Evolutionary conservation across 1,140 invertebrate species (phyloP).

Genomic region (Drepana arcuata): DNA sequence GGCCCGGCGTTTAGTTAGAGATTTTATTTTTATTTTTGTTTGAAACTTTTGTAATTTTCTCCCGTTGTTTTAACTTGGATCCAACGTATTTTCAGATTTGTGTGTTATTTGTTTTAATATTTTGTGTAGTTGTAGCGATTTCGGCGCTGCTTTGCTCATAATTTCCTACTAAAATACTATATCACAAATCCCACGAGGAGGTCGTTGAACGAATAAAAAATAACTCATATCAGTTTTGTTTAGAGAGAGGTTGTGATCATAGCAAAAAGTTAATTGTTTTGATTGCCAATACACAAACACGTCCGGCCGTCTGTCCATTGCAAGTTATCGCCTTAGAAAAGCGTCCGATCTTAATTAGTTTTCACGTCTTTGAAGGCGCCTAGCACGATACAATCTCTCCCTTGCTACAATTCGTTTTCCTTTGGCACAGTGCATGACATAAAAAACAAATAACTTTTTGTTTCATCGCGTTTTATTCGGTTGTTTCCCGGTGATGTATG

Average conservation of each 20-base stretch:
- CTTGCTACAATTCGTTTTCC: slow-evolving; percentile 68
- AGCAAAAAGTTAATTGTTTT: slow-evolving; percentile 71
- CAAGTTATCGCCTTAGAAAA: slow-evolving; percentile 66
- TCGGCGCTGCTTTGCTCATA: no score
- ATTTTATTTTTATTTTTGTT: slow-evolving; percentile 35
- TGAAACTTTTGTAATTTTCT: slow-evolving; percentile 18
- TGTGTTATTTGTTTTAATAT: no score
- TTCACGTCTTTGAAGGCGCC: slow-evolving; percentile 67
- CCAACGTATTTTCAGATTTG: no score
- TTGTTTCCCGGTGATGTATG: slow-evolving; percentile 57
- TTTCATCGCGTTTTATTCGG: slow-evolving; percentile 56
- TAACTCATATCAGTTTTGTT: slow-evolving; percentile 38
- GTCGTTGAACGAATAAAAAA: slow-evolving; percentile 24
- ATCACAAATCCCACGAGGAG: slow-evolving; percentile 10
- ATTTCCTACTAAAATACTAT: no score
- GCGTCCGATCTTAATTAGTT: slow-evolving; percentile 70
- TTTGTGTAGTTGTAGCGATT: no score
- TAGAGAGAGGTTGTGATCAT: slow-evolving; percentile 43
- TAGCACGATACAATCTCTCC: slow-evolving; percentile 60
- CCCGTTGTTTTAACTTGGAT: slow-evolving; percentile 9
- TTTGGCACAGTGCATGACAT: slow-evolving; percentile 43
- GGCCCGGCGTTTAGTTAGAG: slow-evolving; percentile 47
- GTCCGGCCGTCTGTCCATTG: slow-evolving; percentile 42
- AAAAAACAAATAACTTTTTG: slow-evolving; percentile 53
- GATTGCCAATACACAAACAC: slow-evolving; percentile 61